Conservation (phyloP, 2,113 vertebrate species). For the Ramphastos sulfuratus region DNA sequence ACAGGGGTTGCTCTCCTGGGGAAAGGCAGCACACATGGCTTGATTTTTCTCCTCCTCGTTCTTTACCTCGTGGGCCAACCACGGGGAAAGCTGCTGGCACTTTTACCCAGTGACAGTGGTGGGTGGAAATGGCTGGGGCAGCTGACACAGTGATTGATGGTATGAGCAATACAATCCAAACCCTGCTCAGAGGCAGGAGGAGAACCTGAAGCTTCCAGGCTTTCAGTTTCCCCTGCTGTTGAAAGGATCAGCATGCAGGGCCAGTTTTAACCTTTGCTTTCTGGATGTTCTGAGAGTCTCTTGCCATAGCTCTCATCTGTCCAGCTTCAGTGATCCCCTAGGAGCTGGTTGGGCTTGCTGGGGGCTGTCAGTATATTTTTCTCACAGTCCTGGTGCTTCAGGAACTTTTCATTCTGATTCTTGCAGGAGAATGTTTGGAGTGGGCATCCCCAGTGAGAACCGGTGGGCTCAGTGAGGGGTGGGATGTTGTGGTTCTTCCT, state of each 20-base stretch:
- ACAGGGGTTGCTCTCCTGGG: background rate
- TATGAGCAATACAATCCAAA: constrained; percentile 34
- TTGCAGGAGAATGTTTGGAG: background rate
- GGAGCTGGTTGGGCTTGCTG: background rate
- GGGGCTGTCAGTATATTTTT: background rate
- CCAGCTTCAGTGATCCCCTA: background rate
- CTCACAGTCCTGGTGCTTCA: background rate
- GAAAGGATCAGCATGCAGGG: background rate
- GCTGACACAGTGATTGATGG: constrained; percentile 36
- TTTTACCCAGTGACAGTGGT: background rate
- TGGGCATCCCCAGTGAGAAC: rapidly evolving
- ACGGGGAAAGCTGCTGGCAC: background rate
- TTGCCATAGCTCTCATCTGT: rapidly evolving
- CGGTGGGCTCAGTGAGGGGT: background rate
- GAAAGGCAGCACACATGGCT: background rate
- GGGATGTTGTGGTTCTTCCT: background rate
- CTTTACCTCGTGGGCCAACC: background rate
- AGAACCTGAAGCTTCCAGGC: constrained; percentile 1
- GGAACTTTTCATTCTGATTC: background rate
- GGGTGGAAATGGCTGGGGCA: background rate
- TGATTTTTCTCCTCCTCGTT: background rate
- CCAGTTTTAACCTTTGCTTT: background rate
- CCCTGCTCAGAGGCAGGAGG: background rate
- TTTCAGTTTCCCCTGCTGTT: background rate
- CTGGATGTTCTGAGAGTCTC: background rate